Conservation (phyloP, 2,797 vertebrate genomes). For the Hylomyscus alleni region DNA sequence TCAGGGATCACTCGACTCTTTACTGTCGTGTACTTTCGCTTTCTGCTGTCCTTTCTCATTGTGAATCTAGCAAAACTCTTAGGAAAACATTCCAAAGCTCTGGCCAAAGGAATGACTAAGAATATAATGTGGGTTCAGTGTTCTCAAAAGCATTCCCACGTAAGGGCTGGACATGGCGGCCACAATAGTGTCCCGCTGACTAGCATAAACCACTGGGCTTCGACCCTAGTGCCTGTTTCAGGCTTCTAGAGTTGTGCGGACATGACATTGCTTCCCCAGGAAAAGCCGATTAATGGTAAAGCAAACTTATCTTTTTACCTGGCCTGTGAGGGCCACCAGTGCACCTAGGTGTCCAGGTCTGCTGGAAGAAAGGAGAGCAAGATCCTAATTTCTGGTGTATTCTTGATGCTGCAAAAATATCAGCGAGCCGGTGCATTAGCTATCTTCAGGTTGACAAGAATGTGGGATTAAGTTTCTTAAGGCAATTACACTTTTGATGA, state of each 20-base stretch:
- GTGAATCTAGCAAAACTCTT: neutral
- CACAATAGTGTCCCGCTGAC: neutral
- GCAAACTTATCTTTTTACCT: slow-evolving; percentile 83
- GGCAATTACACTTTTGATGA: slow-evolving; percentile 96
- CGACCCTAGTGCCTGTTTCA: neutral
- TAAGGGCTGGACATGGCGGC: neutral
- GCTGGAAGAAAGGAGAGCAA: slow-evolving; percentile 84
- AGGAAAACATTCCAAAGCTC: neutral
- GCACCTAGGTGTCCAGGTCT: slow-evolving; percentile 85
- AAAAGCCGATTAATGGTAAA: slow-evolving; percentile 43
- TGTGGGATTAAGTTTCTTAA: slow-evolving; percentile 95
- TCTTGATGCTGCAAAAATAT: slow-evolving; percentile 86
- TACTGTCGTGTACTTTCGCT: slow-evolving; percentile 61
- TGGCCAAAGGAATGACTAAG: neutral
- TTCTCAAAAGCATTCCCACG: neutral
- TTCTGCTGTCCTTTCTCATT: neutral
- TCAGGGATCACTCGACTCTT: neutral
- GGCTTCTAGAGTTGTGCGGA: neutral
- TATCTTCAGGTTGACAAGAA: slow-evolving; percentile 90
- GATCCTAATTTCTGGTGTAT: slow-evolving; percentile 86
- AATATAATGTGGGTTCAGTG: neutral
- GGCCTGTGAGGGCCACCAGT: slow-evolving; percentile 33
- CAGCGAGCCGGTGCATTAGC: slow-evolving; percentile 86
- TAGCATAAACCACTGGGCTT: neutral
- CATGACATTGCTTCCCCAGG: slow-evolving; percentile 57